phyloP scores from a whole-genome alignment of 1,140 invertebrate species.

The Drosophila seguyi region DNA sequence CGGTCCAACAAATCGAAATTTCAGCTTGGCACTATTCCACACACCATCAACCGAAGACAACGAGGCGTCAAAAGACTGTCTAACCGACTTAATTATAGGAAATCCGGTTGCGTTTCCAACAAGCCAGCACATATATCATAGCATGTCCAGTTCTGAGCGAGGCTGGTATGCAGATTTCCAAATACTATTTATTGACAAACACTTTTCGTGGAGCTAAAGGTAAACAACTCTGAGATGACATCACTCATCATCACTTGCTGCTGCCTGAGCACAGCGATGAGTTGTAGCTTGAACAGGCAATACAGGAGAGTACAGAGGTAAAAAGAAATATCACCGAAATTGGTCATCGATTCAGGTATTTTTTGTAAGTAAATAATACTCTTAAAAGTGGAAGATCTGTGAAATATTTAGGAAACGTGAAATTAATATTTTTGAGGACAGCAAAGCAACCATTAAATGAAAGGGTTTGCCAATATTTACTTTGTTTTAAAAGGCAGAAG shows the following conservation, averaged over 20 bases:
- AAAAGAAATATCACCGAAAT: conserved; percentile 29
- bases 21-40: conserved; percentile 58
- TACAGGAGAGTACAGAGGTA: conserved; percentile 31
- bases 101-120: conserved; percentile 63
- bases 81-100: conserved; percentile 68
- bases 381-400: neutral
- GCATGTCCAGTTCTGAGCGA: conserved; percentile 43
- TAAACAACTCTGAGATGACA: conserved; percentile 67
- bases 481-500: neutral
- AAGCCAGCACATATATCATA: conserved; percentile 35
- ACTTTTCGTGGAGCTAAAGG: conserved; percentile 49
- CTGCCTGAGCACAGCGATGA: conserved; percentile 29
- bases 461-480: neutral
- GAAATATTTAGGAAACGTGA: conserved; percentile 4
- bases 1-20: conserved; percentile 21
- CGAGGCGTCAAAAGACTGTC: conserved; percentile 60
- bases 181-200: conserved; percentile 72
- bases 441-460: neutral
- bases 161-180: conserved; percentile 51
- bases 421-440: neutral
- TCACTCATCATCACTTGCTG: conserved; percentile 48
- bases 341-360: conserved; percentile 12
- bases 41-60: conserved; percentile 32
- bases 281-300: conserved; percentile 27
- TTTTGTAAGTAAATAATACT: neutral